Evolutionary conservation across 1,140 invertebrate genomes (phyloP).

Genomic region (Holcopasites calliopsidis): DNA sequence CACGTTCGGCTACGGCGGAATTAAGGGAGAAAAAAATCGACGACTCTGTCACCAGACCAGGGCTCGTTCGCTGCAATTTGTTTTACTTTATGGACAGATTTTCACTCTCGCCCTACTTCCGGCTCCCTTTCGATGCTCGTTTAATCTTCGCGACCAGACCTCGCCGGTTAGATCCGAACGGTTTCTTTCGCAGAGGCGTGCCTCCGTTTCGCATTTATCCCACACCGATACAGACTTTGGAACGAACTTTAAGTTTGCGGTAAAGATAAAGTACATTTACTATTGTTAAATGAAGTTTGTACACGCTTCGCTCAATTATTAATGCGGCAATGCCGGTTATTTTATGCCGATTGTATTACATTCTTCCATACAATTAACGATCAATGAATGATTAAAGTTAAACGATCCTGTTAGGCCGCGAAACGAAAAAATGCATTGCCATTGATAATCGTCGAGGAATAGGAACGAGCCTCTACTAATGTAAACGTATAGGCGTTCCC

Average conservation of each 20-base stretch:
- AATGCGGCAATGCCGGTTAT: no score
- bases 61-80: conserved; percentile 57
- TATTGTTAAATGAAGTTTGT: no score
- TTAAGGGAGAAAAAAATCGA: conserved; percentile 59
- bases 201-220: conserved; percentile 22
- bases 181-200: conserved; percentile 5
- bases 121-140: conserved; percentile 54
- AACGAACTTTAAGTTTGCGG: conserved; percentile 2
- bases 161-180: conserved; percentile 54
- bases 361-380: no score
- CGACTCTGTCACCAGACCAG: conserved; percentile 33
- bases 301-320: no score
- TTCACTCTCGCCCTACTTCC: conserved; percentile 45
- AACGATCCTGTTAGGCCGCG: no score
- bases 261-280: no score
- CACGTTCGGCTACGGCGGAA: conserved; percentile 24
- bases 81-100: conserved; percentile 57
- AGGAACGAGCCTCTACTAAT: neutral
- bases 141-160: conserved; percentile 58
- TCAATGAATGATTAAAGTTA: no score
- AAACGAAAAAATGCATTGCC: neutral
- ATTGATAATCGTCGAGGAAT: conserved; percentile 35
- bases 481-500: conserved; percentile 12
- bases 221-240: conserved; percentile 33
- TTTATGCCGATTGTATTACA: no score